Evolutionary conservation across 2,113 vertebrate genomes (phyloP).

Genomic region (Pedionomus torquatus): DNA sequence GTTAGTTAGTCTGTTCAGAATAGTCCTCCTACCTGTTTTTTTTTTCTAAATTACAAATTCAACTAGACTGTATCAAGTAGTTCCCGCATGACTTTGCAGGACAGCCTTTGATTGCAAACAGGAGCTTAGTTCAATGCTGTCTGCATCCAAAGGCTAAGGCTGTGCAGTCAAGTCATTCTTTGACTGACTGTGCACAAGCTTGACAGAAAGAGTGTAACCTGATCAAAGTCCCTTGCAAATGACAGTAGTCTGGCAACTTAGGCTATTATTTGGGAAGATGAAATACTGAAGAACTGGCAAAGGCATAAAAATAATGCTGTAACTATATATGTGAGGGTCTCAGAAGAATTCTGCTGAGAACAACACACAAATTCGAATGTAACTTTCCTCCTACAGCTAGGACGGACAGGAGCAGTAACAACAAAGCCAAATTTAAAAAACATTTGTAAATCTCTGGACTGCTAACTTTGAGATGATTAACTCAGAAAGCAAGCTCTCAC

Average conservation of each 20-base stretch:
- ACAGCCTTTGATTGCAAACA: not conserved
- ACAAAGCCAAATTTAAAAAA: slow-evolving; percentile 27
- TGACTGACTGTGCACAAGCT: not conserved
- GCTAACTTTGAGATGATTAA: slow-evolving; percentile 9
- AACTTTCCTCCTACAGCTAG: not conserved
- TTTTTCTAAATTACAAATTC: not conserved
- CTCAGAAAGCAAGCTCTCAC: not conserved
- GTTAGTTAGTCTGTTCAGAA: not conserved
- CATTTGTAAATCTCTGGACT: not conserved
- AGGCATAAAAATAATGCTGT: not conserved
- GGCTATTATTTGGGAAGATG: slow-evolving; percentile 11
- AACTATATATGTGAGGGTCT: not conserved
- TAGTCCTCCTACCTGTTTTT: not conserved
- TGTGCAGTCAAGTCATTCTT: not conserved
- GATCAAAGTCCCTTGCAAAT: not conserved
- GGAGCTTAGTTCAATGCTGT: not conserved
- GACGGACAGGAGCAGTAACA: not conserved
- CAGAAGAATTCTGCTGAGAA: slow-evolving; percentile 12
- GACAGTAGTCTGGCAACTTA: slow-evolving; percentile 21
- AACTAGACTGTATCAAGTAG: not conserved
- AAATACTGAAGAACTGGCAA: slow-evolving; percentile 9
- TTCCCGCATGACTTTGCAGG: not conserved
- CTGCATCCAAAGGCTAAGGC: not conserved
- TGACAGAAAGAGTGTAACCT: slow-evolving; percentile 10
- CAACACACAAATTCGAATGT: not conserved